Evolutionary conservation across 1,140 invertebrate species (phyloP).

Genomic region (Leptinotarsa lineolata): DNA sequence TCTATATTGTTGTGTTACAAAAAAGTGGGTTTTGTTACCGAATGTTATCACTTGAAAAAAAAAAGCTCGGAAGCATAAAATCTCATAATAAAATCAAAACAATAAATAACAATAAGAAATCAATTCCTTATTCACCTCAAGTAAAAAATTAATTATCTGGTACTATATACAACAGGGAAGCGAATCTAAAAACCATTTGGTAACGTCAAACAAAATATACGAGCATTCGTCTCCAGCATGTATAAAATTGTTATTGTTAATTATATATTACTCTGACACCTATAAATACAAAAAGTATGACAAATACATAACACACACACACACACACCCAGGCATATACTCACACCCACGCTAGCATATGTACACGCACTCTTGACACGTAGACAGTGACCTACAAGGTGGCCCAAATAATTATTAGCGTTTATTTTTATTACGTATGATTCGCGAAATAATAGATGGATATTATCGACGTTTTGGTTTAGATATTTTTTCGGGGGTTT

Average conservation of each 20-base stretch:
- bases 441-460: too few relatives aligned
- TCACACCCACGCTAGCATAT: neutral
- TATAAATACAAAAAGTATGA: conserved; percentile 17
- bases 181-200: conserved; percentile 5
- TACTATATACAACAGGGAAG: neutral
- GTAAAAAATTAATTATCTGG: neutral
- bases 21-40: too few relatives aligned
- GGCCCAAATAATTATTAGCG: neutral
- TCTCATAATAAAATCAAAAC: conserved; percentile 3
- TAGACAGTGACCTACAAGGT: neutral
- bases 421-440: neutral
- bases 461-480: too few relatives aligned
- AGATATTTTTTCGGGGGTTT: too few relatives aligned
- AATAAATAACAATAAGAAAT: conserved; percentile 7
- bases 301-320: conserved; percentile 10
- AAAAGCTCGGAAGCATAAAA: neutral
- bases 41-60: neutral
- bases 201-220: conserved; percentile 7
- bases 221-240: conserved; percentile 17
- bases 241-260: conserved; percentile 18
- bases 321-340: neutral
- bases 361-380: neutral
- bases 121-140: neutral
- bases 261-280: conserved; percentile 21
- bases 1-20: too few relatives aligned